A percentile compares a stretch with the other conserved stretches of the same genome.
phyloP scores from a whole-genome alignment of 1,140 invertebrate species.

The Neodiprion fabricii region DNA sequence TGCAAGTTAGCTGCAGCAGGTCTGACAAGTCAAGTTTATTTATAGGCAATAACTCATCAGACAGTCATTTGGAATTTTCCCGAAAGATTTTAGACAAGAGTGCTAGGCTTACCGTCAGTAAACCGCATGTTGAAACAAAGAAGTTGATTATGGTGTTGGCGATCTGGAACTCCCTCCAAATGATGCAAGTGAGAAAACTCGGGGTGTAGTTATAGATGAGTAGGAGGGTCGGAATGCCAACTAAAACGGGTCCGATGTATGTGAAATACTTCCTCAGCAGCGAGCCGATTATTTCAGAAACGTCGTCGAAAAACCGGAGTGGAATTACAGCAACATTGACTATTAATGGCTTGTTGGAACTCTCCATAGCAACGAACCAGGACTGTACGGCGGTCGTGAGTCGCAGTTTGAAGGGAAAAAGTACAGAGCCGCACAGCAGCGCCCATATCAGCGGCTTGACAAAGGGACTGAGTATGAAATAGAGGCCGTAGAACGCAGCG shows the following conservation, averaged over 20 bases:
- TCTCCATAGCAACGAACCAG: constrained; percentile 74
- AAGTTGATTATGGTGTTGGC: constrained; percentile 51
- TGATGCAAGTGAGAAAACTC: constrained; percentile 57
- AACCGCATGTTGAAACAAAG: constrained; percentile 59
- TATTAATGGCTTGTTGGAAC: constrained; percentile 66
- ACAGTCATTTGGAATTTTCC: no score
- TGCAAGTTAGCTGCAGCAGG: no score
- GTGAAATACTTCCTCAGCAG: constrained; percentile 68
- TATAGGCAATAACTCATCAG: no score
- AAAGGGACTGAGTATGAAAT: constrained; percentile 88
- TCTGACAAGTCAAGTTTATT: no score
- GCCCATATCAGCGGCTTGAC: constrained; percentile 94
- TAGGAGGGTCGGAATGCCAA: constrained; percentile 41
- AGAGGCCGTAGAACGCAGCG: constrained; percentile 78
- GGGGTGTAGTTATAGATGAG: constrained; percentile 64
- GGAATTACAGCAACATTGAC: constrained; percentile 79
- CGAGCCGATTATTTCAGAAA: constrained; percentile 75
- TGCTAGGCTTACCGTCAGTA: constrained; percentile 51
- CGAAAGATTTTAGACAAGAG: no score
- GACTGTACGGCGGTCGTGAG: constrained; percentile 71
- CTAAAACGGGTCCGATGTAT: constrained; percentile 57
- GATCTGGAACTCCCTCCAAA: constrained; percentile 57
- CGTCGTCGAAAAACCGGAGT: constrained; percentile 71
- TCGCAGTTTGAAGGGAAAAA: constrained; percentile 87
- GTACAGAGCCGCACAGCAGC: constrained; percentile 85